Evolutionary conservation across 2,797 vertebrate genomes (phyloP), one percentile per base, ranked within the genome.

Genomic region (Rhadinocentrus ornatus): DNA sequence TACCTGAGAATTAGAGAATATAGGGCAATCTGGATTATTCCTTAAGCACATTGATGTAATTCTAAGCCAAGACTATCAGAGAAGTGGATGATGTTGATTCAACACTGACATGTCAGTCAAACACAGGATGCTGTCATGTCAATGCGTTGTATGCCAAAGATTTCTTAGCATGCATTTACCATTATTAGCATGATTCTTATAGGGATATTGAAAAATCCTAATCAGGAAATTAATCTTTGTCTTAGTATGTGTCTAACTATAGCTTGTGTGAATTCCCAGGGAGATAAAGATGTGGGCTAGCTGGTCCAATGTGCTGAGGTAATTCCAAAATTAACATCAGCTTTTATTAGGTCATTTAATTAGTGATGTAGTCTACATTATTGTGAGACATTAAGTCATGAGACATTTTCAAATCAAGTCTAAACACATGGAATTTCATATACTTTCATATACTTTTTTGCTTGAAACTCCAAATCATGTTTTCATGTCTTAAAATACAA

Each of bases 271-370:
- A 80, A 83, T 81, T 80, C 84, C 87, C 83, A 35, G 4, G 55
- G 64, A 26, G 69, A n/a, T 22, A 26, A 44, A 77, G 62, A 88
- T 73, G 81, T 92, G 73, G 78, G 81, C 39, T 73, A 73, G 6
- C 37, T 31, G 52, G 71, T 68, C 74, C 55, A 48, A 66, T 82
- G 82, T 80, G 61, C 32, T 77, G 79, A 85, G 65, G 74, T 74
- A 71, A 83, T 50, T 83, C 75, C 81, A 81, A 84, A 88, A 84
- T 85, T 78, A 89, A 53, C 78, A 62, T 24, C 46, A 27, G 68
- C 62, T 75, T 73, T 87, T 83, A 86, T 29, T 74, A 76, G 90
- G 87, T 54, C 80, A 78, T 80, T 84, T 78, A 81, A 84, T 86
- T 61, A 83, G 44, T 24, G 66, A 70, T 52, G 57, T 63, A 73